Conservation (phyloP, 2,888 invertebrate species). For the Hirudinaria manillensis region DNA sequence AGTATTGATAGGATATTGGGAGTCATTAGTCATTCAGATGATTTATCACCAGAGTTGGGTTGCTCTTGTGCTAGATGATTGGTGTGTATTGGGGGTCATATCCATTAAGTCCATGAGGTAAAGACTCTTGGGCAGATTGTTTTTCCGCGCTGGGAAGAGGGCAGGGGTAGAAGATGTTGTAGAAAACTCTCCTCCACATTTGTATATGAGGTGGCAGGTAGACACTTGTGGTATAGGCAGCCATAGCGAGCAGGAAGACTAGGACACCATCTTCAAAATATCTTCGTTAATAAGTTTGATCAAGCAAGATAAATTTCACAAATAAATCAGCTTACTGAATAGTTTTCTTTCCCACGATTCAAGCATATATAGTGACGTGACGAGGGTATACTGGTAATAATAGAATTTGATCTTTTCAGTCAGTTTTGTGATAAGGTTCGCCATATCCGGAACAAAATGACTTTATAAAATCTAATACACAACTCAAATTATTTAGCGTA, state of each 20-base stretch:
- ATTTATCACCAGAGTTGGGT: no score
- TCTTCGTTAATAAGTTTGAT: background rate
- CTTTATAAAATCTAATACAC: no score
- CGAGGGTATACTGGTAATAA: constrained; percentile 57
- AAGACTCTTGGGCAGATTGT: no score
- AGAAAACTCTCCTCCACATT: constrained; percentile 36
- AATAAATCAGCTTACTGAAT: constrained; percentile 54
- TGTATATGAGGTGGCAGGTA: constrained; percentile 60
- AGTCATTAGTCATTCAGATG: no score
- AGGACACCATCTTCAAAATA: constrained; percentile 56
- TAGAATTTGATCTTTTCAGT: constrained; percentile 11
- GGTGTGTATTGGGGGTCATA: no score
- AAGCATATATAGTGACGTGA: constrained; percentile 59
- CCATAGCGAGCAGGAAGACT: constrained; percentile 56
- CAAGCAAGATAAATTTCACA: background rate
- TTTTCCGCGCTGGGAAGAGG: no score
- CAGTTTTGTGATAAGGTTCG: constrained; percentile 4
- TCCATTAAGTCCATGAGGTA: no score
- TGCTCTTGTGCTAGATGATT: no score
- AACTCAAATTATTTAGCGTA: no score
- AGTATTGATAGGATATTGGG: no score
- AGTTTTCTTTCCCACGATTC: constrained; percentile 58
- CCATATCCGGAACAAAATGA: background rate
- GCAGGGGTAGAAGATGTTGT: no score
- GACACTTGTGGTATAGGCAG: constrained; percentile 60